phyloP scores from a whole-genome alignment of 2,797 vertebrate species.

The Scomberomorus guttatus region DNA sequence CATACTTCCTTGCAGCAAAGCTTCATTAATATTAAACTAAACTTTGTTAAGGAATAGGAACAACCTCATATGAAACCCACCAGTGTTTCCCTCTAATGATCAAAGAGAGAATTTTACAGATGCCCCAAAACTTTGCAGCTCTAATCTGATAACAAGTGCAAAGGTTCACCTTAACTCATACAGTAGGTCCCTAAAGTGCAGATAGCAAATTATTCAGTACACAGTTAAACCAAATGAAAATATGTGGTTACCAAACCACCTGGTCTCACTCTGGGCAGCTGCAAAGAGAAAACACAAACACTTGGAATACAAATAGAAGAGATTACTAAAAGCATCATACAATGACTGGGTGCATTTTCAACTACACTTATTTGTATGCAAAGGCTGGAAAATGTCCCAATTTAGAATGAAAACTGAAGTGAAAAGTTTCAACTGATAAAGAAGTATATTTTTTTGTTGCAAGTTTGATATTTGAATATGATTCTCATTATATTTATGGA shows the following conservation, averaged over 20 bases:
- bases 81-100: background rate
- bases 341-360: too few species aligned
- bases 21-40: slow-evolving; percentile 13
- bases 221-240: background rate
- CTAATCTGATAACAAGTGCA: background rate
- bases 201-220: background rate
- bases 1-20: background rate
- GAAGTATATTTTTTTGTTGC: background rate
- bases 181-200: background rate
- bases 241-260: background rate
- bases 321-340: too few species aligned
- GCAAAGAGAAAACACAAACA: background rate
- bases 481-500: too few species aligned
- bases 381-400: too few species aligned
- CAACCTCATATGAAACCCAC: background rate
- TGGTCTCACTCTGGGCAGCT: background rate
- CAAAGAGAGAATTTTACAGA: background rate
- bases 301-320: too few species aligned
- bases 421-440: background rate
- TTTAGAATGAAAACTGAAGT: background rate
- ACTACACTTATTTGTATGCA: background rate
- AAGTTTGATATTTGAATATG: background rate
- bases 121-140: background rate
- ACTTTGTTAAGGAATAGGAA: background rate
- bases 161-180: background rate